Evolutionary conservation across 2,113 vertebrate species (phyloP).

Genomic region (Diphyllodes magnificus): DNA sequence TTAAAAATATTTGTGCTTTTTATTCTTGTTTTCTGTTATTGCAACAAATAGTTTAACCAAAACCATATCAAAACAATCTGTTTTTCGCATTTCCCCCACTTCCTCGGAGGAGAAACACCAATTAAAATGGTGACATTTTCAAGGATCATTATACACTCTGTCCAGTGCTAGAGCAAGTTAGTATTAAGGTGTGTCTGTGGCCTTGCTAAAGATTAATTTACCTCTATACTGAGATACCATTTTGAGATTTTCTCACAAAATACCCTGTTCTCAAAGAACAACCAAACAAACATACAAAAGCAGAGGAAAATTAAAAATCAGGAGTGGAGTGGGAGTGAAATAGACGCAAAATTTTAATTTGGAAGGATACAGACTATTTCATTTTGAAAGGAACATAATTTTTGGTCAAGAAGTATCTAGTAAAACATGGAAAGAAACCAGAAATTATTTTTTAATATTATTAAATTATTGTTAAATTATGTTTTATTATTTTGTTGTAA

Average conservation of each 20-base stretch:
- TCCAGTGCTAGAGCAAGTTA: background rate
- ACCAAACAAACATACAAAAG: background rate
- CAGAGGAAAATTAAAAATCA: background rate
- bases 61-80: background rate
- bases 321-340: background rate
- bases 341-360: background rate
- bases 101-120: background rate
- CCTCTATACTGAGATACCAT: background rate
- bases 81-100: background rate
- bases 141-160: conserved; percentile 8
- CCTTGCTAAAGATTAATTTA: background rate
- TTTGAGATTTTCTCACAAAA: background rate
- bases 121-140: conserved; percentile 21
- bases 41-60: background rate
- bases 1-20: background rate
- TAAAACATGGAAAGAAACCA: background rate
- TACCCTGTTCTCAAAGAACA: background rate
- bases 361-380: background rate
- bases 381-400: background rate
- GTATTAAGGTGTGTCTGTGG: background rate
- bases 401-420: background rate
- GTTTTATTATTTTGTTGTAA: no score
- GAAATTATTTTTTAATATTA: background rate
- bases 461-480: no score
- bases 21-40: background rate